Percentiles rank a stretch among this genome's conserved stretches.
Evolutionary conservation across 2,888 invertebrate species (phyloP).

Genomic region (Horisme vitalbata): DNA sequence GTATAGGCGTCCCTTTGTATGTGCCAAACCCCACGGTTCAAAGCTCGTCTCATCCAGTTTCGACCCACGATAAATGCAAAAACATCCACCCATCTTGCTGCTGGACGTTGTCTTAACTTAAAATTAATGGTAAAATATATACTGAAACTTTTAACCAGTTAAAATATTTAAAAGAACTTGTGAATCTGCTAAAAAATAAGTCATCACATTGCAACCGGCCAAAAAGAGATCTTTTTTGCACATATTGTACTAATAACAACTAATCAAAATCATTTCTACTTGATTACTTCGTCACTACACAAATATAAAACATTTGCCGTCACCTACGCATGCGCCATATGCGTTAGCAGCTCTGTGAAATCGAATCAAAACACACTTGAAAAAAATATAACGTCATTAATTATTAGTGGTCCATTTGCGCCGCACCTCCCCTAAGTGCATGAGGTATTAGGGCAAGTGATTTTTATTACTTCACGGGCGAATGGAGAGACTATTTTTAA

Average conservation of each 20-base stretch:
- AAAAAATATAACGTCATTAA: constrained; percentile 37
- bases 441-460: constrained; percentile 26
- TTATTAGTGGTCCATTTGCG: constrained; percentile 40
- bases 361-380: constrained; percentile 34
- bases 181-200: too few species aligned
- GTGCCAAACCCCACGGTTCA: too few species aligned
- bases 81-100: too few species aligned
- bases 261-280: constrained; percentile 27
- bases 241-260: constrained; percentile 23
- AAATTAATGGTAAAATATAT: too few species aligned
- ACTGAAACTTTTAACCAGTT: too few species aligned
- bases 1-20: too few species aligned
- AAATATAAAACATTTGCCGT: constrained; percentile 20
- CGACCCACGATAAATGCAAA: too few species aligned
- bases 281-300: constrained; percentile 28
- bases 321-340: constrained; percentile 31
- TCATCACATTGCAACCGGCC: too few species aligned
- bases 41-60: too few species aligned
- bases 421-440: constrained; percentile 36
- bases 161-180: too few species aligned
- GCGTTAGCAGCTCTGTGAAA: constrained; percentile 28
- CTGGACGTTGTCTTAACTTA: too few species aligned
- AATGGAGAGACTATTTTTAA: constrained; percentile 7
- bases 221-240: constrained; percentile 3
- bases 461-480: constrained; percentile 28